phyloP scores from a whole-genome alignment of 2,888 invertebrate genomes.

The Zhuqinia jingwanae region DNA sequence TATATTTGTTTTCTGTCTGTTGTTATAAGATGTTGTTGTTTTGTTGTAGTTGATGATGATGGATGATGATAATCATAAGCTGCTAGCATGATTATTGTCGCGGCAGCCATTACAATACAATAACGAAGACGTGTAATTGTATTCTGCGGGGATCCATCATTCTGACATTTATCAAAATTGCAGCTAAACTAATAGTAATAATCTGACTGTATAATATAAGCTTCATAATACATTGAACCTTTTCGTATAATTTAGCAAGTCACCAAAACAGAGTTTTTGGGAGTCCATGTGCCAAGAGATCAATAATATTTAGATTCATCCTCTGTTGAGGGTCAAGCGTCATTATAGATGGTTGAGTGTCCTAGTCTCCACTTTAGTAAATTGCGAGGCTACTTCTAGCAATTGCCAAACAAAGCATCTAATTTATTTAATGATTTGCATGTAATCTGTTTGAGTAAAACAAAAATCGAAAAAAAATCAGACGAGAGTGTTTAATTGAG shows the following conservation, averaged over 20 bases:
- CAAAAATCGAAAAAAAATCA: too few species aligned
- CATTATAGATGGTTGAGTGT: conserved; percentile 5
- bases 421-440: background rate
- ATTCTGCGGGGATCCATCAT: conserved; percentile 62
- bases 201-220: conserved; percentile 26
- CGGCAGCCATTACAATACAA: conserved; percentile 53
- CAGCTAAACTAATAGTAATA: conserved; percentile 32
- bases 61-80: conserved; percentile 69
- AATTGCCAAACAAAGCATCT: background rate
- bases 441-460: background rate
- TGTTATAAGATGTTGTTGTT: background rate
- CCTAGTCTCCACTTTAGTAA: conserved; percentile 15
- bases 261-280: conserved; percentile 15
- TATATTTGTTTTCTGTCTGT: conserved; percentile 54
- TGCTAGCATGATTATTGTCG: conserved; percentile 60
- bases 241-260: too few species aligned
- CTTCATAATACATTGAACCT: too few species aligned
- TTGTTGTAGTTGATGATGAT: conserved; percentile 46
- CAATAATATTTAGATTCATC: too few species aligned
- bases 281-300: too few species aligned
- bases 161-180: conserved; percentile 63
- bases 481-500: too few species aligned
- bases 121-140: conserved; percentile 43
- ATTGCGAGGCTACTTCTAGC: too few species aligned
- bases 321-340: too few species aligned